These are phyloP conservation scores for Musca vetustissima DNA, from an alignment of 1,140 invertebrate species.

Conservation along the genomic window DNA sequence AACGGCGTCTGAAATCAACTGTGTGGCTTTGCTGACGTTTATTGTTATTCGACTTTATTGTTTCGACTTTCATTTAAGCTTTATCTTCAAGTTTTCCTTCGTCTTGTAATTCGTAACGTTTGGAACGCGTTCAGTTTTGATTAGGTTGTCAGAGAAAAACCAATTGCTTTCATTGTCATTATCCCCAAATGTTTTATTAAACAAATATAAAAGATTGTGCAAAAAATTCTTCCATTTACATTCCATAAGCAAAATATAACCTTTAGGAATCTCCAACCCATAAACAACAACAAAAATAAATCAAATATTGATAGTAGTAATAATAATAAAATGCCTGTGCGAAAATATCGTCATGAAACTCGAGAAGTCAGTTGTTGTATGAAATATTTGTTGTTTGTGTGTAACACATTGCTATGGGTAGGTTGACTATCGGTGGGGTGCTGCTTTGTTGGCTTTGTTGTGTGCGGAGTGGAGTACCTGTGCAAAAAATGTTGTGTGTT, in stretches of 20 bases:
- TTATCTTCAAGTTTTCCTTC: no score
- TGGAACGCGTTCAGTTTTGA: no score
- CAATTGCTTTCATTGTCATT: no score
- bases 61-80: slow-evolving; percentile 7
- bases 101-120: no score
- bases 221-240: background rate
- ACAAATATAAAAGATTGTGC: background rate
- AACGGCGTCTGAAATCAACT: no score
- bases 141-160: no score
- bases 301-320: no score
- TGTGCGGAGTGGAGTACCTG: background rate
- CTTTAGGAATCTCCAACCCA: background rate
- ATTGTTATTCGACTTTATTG: no score
- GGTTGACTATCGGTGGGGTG: no score
- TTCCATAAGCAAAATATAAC: background rate
- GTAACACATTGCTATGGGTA: slow-evolving; percentile 97
- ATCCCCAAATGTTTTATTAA: slow-evolving; percentile 14
- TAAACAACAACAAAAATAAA: slow-evolving; percentile 6
- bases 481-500: background rate
- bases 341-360: slow-evolving; percentile 80
- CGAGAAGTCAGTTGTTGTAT: slow-evolving; percentile 96
- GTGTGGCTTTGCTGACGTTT: no score
- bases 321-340: slow-evolving; percentile 54
- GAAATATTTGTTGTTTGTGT: slow-evolving; percentile 95
- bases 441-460: no score